Base-by-base conservation (phyloP, 1,140 invertebrate genomes). In the Danaus plexippus region DNA sequence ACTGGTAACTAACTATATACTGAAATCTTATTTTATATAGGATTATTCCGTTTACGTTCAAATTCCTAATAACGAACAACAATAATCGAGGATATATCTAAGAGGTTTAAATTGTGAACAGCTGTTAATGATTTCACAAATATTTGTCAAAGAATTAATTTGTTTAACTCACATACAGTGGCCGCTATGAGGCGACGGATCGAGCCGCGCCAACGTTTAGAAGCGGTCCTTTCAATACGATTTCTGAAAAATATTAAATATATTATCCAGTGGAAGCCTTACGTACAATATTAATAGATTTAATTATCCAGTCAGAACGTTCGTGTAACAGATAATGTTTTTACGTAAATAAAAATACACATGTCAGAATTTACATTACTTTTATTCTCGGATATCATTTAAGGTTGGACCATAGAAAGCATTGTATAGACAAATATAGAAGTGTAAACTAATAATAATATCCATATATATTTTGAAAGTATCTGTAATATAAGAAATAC, bases 171-270 rank as follows among this genome's bases (percentile, higher is more conserved):
- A 85, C 81, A 85, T 50, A 85, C 67, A 40, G 70, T 71, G 7
- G 81, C 80, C 9, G 81, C 71, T 9, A 79, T 54, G 9, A 83
- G 47, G 15, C 82, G 60, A 12, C 80, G 65, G 13, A 83, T 64
- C 9, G 77, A 77, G 41, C 82, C 80, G 4, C 80, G 74, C 82
- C 82, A 85, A 73, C 78, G 64, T 64, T 83, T 85, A 8, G 82
- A 85, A 10, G 78, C 67, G 12, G 71, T 77, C 52, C 78, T 73
- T 43, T 85, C 82, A 52, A 85, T 72, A 49, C 80, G 82, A 59
- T 80, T 83, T 60, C 82, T 85, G 74, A 15, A 80, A 76, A 57
- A 73, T 73, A 50, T 10, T 9, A 44, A 55, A 59, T 52, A 62
- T n/a, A 22, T 49, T 42, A 12, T 45, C 15, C 32, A 41, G 7